Evolutionary conservation across 2,113 vertebrate species (phyloP).

Genomic region (Saguinus midas): DNA sequence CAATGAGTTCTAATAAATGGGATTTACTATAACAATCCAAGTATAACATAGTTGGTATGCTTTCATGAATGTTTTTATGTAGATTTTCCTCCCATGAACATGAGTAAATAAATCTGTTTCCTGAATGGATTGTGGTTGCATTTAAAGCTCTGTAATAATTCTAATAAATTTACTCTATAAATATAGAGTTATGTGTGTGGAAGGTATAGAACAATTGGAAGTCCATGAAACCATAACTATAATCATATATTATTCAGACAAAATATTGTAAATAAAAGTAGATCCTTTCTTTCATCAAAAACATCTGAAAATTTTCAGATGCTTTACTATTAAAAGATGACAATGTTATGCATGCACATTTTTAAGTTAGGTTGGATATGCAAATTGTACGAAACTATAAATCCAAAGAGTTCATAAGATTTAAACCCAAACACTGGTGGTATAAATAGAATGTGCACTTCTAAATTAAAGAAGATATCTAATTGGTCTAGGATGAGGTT

Average conservation of each 20-base stretch:
- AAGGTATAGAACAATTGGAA: constrained; percentile 51
- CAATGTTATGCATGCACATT: constrained; percentile 59
- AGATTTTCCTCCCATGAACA: constrained; percentile 69
- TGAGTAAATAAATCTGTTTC: constrained; percentile 83
- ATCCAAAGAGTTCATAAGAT: constrained; percentile 34
- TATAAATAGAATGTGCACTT: not conserved
- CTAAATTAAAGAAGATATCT: constrained; percentile 13
- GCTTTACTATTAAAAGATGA: constrained; percentile 57
- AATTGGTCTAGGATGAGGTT: not conserved
- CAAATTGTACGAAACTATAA: constrained; percentile 48
- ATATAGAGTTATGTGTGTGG: not conserved
- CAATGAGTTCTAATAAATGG: constrained; percentile 68
- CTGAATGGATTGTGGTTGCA: constrained; percentile 74
- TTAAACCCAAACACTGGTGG: not conserved
- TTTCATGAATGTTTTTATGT: constrained; percentile 74
- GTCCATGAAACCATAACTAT: constrained; percentile 46
- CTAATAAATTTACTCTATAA: constrained; percentile 48
- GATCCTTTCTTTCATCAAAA: constrained; percentile 49
- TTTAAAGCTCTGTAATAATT: constrained; percentile 77
- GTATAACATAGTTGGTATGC: constrained; percentile 68
- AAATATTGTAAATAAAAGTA: constrained; percentile 73
- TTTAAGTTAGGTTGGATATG: constrained; percentile 46
- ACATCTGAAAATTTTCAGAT: constrained; percentile 42
- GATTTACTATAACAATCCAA: constrained; percentile 55
- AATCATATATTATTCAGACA: constrained; percentile 18